phyloP scores from a whole-genome alignment of 2,113 vertebrate species.

The Cricetomys ansorgei region DNA sequence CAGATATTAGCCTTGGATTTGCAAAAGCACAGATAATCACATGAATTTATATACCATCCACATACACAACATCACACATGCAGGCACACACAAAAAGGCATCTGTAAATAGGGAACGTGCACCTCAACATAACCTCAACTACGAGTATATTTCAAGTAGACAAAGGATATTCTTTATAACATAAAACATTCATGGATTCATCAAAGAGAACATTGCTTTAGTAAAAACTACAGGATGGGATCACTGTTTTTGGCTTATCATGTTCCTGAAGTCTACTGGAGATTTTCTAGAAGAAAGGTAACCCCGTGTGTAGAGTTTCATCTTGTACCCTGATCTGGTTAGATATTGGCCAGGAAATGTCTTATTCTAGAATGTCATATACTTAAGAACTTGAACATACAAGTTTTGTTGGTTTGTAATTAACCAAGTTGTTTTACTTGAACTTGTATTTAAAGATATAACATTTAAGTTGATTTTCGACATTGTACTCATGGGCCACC shows the following conservation, averaged over 20 bases:
- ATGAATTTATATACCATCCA: no score
- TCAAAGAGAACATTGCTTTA: not conserved
- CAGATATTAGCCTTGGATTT: not conserved
- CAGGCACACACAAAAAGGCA: not conserved
- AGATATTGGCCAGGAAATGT: not conserved
- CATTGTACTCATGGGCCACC: not conserved
- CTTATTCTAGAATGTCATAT: not conserved
- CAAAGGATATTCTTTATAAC: not conserved
- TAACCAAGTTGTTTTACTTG: not conserved
- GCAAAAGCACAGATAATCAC: not conserved
- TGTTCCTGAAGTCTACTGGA: not conserved
- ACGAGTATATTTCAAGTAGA: not conserved
- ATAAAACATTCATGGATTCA: not conserved
- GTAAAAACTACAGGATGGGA: not conserved
- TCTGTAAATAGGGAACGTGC: not conserved
- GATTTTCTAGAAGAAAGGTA: not conserved
- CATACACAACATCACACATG: no score
- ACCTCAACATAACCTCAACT: not conserved
- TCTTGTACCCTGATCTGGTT: not conserved
- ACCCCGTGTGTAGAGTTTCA: not conserved
- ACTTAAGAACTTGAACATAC: not conserved
- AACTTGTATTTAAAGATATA: not conserved
- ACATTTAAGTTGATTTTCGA: not conserved
- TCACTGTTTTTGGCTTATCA: accelerated
- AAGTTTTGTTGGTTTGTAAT: not conserved